These are phyloP conservation scores for Drosophila vallismaia DNA, from an alignment of 2,888 invertebrate species.

Conservation along the genomic window DNA sequence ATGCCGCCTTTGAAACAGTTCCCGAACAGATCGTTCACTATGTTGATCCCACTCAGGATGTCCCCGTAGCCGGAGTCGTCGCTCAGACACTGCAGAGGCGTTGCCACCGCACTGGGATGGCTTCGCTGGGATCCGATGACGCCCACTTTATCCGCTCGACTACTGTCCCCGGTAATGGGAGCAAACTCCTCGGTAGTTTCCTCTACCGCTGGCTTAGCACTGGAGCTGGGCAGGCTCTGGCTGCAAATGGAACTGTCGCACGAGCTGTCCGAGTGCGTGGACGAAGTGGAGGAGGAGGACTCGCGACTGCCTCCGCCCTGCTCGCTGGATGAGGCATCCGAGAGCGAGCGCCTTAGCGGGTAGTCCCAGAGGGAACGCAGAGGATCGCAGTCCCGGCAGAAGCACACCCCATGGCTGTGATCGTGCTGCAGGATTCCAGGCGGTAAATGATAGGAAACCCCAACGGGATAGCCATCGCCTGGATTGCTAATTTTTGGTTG, in stretches of 20 bases:
- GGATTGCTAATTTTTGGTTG: slow-evolving; percentile 46
- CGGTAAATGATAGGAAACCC: slow-evolving; percentile 10
- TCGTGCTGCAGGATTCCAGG: slow-evolving; percentile 57
- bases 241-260: slow-evolving; percentile 64
- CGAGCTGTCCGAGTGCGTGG: slow-evolving; percentile 69
- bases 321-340: slow-evolving; percentile 81
- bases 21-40: slow-evolving; percentile 82
- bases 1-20: slow-evolving; percentile 56
- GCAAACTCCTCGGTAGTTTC: slow-evolving; percentile 70
- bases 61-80: slow-evolving; percentile 82
- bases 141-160: slow-evolving; percentile 81
- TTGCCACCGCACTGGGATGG: slow-evolving; percentile 23
- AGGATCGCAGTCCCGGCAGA: slow-evolving; percentile 82
- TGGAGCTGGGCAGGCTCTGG: slow-evolving; percentile 36
- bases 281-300: slow-evolving; percentile 60
- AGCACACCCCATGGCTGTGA: slow-evolving; percentile 75
- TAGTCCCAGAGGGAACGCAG: slow-evolving; percentile 83
- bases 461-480: slow-evolving; percentile 2
- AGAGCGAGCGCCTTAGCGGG: slow-evolving; percentile 82
- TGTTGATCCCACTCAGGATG: slow-evolving; percentile 82
- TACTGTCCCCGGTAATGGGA: slow-evolving; percentile 74
- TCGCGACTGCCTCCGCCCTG: slow-evolving; percentile 63
- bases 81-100: slow-evolving; percentile 59
- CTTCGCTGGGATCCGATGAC: slow-evolving; percentile 82
- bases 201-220: slow-evolving; percentile 30